Evolutionary conservation across 2,113 vertebrate genomes (phyloP).

Genomic region (Antennarius striatus): DNA sequence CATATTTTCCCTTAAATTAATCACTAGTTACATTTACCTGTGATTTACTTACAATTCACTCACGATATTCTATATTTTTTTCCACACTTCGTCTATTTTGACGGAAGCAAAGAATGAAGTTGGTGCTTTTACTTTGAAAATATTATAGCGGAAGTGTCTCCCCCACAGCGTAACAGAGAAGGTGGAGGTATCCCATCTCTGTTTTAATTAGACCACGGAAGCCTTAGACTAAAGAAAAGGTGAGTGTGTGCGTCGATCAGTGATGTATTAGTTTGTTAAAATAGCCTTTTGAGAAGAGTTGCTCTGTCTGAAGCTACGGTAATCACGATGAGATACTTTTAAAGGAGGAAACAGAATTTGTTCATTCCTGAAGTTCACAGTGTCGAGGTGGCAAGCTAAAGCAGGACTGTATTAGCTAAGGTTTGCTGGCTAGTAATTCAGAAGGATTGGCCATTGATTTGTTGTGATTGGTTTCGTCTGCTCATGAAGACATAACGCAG

Average conservation of each 20-base stretch:
- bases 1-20: no score
- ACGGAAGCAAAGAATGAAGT: no score
- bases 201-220: neutral
- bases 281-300: neutral
- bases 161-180: neutral
- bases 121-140: slow-evolving; percentile 46
- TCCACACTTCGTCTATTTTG: no score
- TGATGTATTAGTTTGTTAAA: neutral
- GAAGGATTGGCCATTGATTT: slow-evolving; percentile 21
- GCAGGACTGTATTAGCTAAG: slow-evolving; percentile 2
- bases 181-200: neutral
- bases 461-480: neutral
- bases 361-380: slow-evolving; percentile 35
- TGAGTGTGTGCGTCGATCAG: neutral
- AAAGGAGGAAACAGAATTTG: slow-evolving; percentile 6
- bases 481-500: neutral
- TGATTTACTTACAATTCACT: no score
- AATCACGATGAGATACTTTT: neutral
- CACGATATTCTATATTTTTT: no score
- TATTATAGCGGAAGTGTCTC: neutral
- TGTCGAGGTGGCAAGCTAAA: slow-evolving; percentile 67
- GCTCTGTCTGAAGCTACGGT: neutral
- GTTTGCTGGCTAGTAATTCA: neutral
- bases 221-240: neutral
- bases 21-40: no score